Evolutionary conservation across 2,797 vertebrate genomes (phyloP).

Genomic region (Sebastes oblongus): DNA sequence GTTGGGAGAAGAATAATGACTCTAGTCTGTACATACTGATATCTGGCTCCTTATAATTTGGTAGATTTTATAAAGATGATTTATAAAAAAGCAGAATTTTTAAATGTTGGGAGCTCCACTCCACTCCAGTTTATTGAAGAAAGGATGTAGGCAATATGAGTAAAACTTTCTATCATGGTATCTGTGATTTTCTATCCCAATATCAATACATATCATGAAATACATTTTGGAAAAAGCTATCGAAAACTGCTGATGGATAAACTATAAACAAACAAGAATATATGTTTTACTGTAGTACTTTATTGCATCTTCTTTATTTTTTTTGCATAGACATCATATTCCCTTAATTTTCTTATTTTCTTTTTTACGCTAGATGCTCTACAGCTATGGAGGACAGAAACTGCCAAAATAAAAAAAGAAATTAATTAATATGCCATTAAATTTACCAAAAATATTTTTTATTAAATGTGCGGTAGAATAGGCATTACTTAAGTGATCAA

Average conservation of each 20-base stretch:
- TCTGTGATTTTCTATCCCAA: neutral
- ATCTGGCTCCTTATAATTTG: neutral
- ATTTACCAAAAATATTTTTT: too few relatives aligned
- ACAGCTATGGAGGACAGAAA: too few relatives aligned
- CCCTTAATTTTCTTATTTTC: neutral
- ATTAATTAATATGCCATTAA: too few relatives aligned
- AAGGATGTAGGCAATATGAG: neutral
- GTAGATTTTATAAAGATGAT: neutral
- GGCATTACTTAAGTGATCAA: too few relatives aligned
- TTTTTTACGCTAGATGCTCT: neutral
- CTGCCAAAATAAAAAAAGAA: too few relatives aligned
- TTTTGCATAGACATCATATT: neutral
- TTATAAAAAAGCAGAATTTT: neutral
- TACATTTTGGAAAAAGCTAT: neutral
- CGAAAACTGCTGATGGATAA: neutral
- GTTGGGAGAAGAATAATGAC: neutral
- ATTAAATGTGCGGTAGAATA: rapidly evolving
- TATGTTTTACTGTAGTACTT: neutral
- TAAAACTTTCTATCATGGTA: neutral
- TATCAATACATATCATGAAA: neutral
- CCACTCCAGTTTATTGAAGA: neutral
- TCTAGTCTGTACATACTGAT: neutral
- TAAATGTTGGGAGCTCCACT: neutral
- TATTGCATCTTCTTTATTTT: too few relatives aligned
- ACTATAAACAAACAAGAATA: neutral